These are phyloP conservation scores for Clarias gariepinus DNA, from an alignment of 2,113 vertebrate genomes.

Conservation along the genomic window DNA sequence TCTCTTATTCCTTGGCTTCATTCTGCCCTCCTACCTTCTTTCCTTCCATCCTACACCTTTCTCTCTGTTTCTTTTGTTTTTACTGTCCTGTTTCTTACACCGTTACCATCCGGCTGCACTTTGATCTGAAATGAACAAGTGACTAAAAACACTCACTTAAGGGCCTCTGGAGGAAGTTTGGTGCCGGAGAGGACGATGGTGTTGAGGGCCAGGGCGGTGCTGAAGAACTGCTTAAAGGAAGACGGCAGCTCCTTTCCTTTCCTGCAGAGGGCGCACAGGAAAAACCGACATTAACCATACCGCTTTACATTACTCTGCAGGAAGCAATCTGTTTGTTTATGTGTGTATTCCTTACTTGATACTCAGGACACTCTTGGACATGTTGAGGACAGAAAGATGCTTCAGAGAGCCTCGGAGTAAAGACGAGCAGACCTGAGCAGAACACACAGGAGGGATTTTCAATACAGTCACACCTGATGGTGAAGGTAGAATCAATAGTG, in stretches of 20 bases:
- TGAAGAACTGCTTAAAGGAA: slow-evolving; percentile 95
- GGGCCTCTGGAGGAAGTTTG: slow-evolving; percentile 86
- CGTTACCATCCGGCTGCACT: background rate
- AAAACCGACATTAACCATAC: background rate
- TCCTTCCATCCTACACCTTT: too few relatives aligned
- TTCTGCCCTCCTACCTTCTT: background rate
- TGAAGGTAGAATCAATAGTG: background rate
- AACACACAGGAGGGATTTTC: background rate
- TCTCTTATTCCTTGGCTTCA: background rate
- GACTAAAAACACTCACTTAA: slow-evolving; percentile 82
- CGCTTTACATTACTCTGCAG: background rate
- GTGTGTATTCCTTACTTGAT: slow-evolving; percentile 72
- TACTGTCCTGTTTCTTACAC: background rate
- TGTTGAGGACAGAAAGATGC: slow-evolving; percentile 85
- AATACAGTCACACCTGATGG: background rate
- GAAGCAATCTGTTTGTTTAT: slow-evolving; percentile 8
- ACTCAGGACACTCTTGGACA: slow-evolving; percentile 88
- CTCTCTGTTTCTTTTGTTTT: background rate
- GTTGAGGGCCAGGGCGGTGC: slow-evolving; percentile 81
- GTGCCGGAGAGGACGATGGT: slow-evolving; percentile 91
- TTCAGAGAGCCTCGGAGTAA: slow-evolving; percentile 88
- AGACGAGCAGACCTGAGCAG: slow-evolving; percentile 82
- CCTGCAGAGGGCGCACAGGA: slow-evolving; percentile 65
- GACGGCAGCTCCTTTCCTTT: slow-evolving; percentile 86
- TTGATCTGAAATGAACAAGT: background rate